These are phyloP conservation scores for Aldrovandia affinis DNA, from an alignment of 2,797 vertebrate species.

Conservation along the genomic window DNA sequence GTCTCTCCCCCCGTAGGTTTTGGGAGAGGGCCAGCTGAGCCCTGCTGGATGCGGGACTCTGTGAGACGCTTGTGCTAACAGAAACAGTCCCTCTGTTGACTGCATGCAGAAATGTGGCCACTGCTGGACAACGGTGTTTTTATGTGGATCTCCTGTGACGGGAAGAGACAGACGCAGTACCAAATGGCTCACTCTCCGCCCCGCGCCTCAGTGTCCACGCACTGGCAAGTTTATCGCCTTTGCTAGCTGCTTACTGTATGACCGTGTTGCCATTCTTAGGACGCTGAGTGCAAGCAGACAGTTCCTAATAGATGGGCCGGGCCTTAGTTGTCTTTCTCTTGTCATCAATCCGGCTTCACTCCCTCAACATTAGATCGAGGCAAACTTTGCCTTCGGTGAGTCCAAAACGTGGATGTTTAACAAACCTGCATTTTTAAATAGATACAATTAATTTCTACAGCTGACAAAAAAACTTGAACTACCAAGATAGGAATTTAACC, in stretches of 20 bases:
- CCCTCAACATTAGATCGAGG: no score
- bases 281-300: background rate
- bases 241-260: background rate
- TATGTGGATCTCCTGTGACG: background rate
- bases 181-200: background rate
- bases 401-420: background rate
- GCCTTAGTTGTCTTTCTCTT: background rate
- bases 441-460: no score
- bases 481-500: background rate
- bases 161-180: background rate
- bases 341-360: background rate
- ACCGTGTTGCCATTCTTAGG: constrained; percentile 23
- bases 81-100: background rate
- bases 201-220: background rate
- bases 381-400: background rate
- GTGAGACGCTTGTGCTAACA: constrained; percentile 5
- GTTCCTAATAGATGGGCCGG: background rate
- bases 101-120: background rate
- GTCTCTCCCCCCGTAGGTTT: background rate
- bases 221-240: background rate
- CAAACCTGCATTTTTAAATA: background rate
- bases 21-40: background rate
- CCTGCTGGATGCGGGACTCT: background rate
- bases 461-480: no score
- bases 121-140: background rate